Conservation (phyloP, 2,113 vertebrate species). For the Oxygymnocypris stewartii region DNA sequence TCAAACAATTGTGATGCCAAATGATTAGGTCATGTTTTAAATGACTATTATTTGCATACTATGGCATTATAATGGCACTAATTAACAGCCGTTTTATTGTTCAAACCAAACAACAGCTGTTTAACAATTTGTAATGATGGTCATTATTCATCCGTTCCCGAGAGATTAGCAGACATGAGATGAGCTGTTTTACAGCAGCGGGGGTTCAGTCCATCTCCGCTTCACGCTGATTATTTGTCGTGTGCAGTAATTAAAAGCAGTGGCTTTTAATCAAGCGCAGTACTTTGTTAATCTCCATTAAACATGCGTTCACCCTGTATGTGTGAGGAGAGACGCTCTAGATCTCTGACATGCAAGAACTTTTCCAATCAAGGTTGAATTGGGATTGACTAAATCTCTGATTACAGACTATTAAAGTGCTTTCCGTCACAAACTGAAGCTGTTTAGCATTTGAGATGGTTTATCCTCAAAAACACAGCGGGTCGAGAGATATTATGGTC, state of each 20-base stretch:
- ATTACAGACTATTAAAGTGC: neutral
- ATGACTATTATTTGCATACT: conserved; percentile 14
- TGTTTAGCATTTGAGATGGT: neutral
- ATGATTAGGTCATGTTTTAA: neutral
- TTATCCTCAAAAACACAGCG: neutral
- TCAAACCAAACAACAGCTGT: conserved; percentile 14
- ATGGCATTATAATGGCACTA: neutral
- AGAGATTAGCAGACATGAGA: conserved; percentile 31
- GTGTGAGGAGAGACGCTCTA: conserved; percentile 17
- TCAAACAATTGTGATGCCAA: neutral
- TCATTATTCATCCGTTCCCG: conserved; percentile 6
- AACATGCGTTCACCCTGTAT: conserved; percentile 9
- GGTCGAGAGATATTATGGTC: neutral
- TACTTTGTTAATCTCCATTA: conserved; percentile 33
- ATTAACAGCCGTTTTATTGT: conserved; percentile 12
- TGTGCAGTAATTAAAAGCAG: conserved; percentile 7
- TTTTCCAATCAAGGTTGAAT: conserved; percentile 23
- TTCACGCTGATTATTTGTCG: conserved; percentile 46
- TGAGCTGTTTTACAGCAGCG: conserved; percentile 15
- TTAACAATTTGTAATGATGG: conserved; percentile 20
- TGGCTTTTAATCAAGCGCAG: conserved; percentile 42
- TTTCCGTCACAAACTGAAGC: neutral
- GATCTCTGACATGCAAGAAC: neutral
- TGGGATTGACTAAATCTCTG: neutral
- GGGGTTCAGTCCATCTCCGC: conserved; percentile 23